Base-by-base conservation (phyloP, 1,140 invertebrate genomes). In the Polyergus mexicanus region DNA sequence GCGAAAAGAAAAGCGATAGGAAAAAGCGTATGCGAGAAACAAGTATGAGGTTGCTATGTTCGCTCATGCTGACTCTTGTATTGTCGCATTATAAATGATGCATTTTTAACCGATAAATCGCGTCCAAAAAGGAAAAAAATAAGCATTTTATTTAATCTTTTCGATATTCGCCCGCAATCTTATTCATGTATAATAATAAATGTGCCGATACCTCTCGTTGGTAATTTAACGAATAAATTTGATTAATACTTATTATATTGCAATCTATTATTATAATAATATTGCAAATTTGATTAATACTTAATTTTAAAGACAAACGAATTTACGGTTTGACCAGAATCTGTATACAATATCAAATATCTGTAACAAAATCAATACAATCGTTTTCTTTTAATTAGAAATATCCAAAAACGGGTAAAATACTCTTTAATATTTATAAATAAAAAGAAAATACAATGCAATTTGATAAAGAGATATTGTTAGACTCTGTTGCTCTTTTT, bases 21-120 rank as follows among this genome's bases (percentile, higher is more conserved):
- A 35, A 77, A 63, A 68, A 68, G 74, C 76, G 19, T 66, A 44
- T 35, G 44, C 35, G 44, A 69, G 47, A 80, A 11, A 65, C 32
- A 32, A 69, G 16, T 65, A 7, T 60, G 32, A 38, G 60, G 51
- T 66, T 44, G 11, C 71, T 3, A 25, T 72, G 38, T 71, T 83
- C 7, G 13, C 2, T 83, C 68, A 60, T 83, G 54, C 68, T 71
- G 78, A 72, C 38, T 60, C 38, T 60, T 74, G 54, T 28, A 56
- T 62, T 35, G 54, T 25, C 11, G 25, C 25, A 25, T 44, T 19
- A 58, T n/a, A 81, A 72, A 7, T 81, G 25, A 71, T 58, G 76
- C 32, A 68, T 8, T 69, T 72, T 56, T 38, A 13, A 47, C 56
- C n/a, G n/a, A 13, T 19, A 7, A 16, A 38, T 41, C 54, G 1